Base-by-base conservation (phyloP, 2,888 invertebrate species). In the Suillia variegata region DNA sequence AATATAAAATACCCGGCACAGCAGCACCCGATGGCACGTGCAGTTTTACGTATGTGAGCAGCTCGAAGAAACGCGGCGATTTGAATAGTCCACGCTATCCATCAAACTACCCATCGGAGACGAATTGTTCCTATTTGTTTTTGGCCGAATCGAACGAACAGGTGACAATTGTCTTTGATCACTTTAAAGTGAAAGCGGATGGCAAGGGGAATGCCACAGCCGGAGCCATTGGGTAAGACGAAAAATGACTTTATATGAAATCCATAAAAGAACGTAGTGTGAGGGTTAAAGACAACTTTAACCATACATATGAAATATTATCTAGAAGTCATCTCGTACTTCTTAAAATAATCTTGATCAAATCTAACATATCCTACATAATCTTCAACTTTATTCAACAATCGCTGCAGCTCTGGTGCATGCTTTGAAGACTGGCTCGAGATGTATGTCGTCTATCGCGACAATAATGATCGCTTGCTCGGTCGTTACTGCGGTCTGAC, bases 51-150 rank as follows among this genome's bases (percentile, higher is more conserved):
- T 98, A 97, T 84, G 88, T 89, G 70, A 94, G 94, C 79, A 88
- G 89, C 69, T 92, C 93, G 45, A 89, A 90, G 78, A 94, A 94
- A 82, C 88, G 89, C 62, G 96, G 96, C 54, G 94, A 94, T 78
- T 93, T 97, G 82, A 98, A 98, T 84, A 96, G 96, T 56, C 97
- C 97, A 20, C 89, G 96, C 63, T 96, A 95, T 86, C 97, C 97
- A 76, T 93, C 95, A 78, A 94, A 95, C 85, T 98, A 98, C 86
- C 97, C 97, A 66, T 93, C 95, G 76, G 91, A 90, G 82, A 95
- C 93, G 68, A 94, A 94, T 85, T 98, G 98, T 85, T 93, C 94
- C 63, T 98, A 94, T 85, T 86, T 91, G 76, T 94, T 98, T 83
- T 85, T 91, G 74, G 93, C 93, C 56, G 90, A 90, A 68, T 89